These are phyloP conservation scores for Sitophilus oryzae DNA, from an alignment of 1,140 invertebrate species.

Conservation along the genomic window DNA sequence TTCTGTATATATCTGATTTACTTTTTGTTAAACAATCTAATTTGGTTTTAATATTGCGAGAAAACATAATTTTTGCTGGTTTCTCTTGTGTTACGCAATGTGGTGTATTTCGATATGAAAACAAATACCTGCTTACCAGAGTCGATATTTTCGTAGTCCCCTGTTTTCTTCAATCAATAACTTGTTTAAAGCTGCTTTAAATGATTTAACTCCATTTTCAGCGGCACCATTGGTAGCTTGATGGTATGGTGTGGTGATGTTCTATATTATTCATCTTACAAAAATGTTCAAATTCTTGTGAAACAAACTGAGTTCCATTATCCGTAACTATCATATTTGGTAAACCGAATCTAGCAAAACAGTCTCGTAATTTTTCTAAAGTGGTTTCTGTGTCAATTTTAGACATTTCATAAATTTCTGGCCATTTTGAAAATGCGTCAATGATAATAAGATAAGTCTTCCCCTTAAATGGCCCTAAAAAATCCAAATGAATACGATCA, in stretches of 20 bases:
- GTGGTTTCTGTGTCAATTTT: conserved; percentile 19
- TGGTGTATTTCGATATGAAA: no score
- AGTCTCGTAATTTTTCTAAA: conserved; percentile 13
- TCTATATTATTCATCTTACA: conserved; percentile 21
- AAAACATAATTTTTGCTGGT: no score
- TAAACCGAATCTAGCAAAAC: conserved; percentile 27
- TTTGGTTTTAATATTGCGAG: no score
- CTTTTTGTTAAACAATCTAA: no score
- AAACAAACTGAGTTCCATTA: conserved; percentile 25
- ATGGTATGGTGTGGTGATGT: conserved; percentile 25
- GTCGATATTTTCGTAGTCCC: no score
- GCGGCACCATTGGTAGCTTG: conserved; percentile 22
- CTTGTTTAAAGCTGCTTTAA: no score
- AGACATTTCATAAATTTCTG: conserved; percentile 27
- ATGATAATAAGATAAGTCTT: conserved; percentile 30
- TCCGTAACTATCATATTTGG: conserved; percentile 28
- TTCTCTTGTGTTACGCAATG: no score
- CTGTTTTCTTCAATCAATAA: no score
- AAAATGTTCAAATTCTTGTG: conserved; percentile 19
- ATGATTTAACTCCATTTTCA: no score
- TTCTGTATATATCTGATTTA: no score
- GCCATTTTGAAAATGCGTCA: conserved; percentile 35
- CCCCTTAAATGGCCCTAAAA: conserved; percentile 26
- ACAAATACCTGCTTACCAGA: no score
- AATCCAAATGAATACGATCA: conserved; percentile 34